Base-by-base conservation (phyloP, 2,797 vertebrate species). In the Anabas testudineus region DNA sequence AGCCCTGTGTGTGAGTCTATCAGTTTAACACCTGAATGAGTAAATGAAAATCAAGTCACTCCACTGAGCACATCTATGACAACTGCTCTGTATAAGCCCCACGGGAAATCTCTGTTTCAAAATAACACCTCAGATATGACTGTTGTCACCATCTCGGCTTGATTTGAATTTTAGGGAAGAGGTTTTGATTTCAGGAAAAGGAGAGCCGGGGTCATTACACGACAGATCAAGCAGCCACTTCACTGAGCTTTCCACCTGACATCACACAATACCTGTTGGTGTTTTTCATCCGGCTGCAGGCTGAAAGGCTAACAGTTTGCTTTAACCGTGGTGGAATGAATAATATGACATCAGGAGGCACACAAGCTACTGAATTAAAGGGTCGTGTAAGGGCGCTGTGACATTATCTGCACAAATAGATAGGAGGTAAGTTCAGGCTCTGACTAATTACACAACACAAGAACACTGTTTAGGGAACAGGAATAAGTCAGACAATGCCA, bases 211-310 rank as follows among this genome's bases (percentile, higher is more conserved):
- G 42, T 67, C 54, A 52, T 26, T 56, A 47, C 45, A 54, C 3
- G 22, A 41, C 21, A 10, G 26, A 22, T 47, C 36, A 51, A 34
- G 45, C 70, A 62, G 67, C 52, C 48, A 72, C 60, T 66, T 73
- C 59, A 10, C 52, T 55, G 66, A 65, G 71, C 21, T 74, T 59
- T 42, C 19, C 48, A 58, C 45, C 49, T 19, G 59, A 70, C 60
- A 76, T 47, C 62, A 65, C 52, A 66, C 26, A 76, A 46, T 32
- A 74, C 16, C 76, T 74, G 81, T 81, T 76, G 83, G 74, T 66
- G 43, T 49, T 15, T 52, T 62, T 51, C 55, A 47, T 64, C 37
- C 36, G 22, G 58, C 60, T 64, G 47, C 63, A 59, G 66, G 55
- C 59, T 66, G 6, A 53, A 47, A 41, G 37, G 19, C 36, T 10